Base-by-base conservation (phyloP, 2,888 invertebrate species). In the Mactromeris polynyma region DNA sequence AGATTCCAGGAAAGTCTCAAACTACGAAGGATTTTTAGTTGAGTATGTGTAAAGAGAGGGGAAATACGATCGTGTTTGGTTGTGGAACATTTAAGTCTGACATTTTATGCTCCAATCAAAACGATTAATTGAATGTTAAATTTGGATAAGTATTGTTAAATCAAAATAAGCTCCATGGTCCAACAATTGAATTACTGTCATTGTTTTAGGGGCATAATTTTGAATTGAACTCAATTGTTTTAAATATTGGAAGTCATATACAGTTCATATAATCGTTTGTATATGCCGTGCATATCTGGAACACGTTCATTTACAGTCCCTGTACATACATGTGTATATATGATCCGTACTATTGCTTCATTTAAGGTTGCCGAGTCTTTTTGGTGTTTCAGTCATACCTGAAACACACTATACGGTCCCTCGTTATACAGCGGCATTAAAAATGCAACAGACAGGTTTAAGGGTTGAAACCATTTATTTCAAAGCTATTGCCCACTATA, bases 381-480 rank as follows among this genome's bases (percentile, higher is more conserved):
- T n/a, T n/a, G n/a, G n/a, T 51, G 4, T 2, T 17, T 51, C 19
- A 19, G 11, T 19, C 51, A 51, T 2, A 17, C 19, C 19, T 51
- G 51, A 51, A 17, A 51, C 14, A 51, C 19, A 51, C 2, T 2
- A 2, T 9, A 51, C 51, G 19, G 19, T 51, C n/a, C 4, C 2
- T 1, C 6, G 21, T 7, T 7, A 58, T 11, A 42, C 42, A 42
- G 7, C 4, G 42, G 40, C 40, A 40, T 40, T 40, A 7, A 4
- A 40, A 40, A 4, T 40, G 11, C 40, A 64, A 64, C n/a, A 26
- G 9, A 64, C 26, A 64, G 1, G 54, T 26, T 4, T 64, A 26
- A n/a, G 58, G 58, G n/a, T 64, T 64, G n/a, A 26, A 26, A 64
- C n/a, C 58, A 64, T 64, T 64, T 64, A 64, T 26, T 64, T 64